phyloP scores from a whole-genome alignment of 2,113 vertebrate species.

The Mesocricetus auratus region DNA sequence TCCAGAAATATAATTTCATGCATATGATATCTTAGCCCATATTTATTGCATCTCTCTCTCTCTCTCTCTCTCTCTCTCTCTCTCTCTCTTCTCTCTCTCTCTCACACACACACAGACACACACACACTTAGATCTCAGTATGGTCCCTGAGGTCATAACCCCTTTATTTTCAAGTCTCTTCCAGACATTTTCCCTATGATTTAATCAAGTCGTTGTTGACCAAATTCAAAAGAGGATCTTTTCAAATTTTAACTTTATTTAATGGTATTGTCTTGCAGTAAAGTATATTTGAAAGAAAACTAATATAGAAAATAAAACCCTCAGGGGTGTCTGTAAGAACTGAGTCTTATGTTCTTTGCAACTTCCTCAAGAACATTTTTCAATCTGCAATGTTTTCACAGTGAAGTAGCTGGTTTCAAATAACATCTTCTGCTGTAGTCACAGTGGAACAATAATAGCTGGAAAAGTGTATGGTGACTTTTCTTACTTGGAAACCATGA shows the following conservation, averaged over 20 bases:
- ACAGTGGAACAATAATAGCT: constrained; percentile 41
- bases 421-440: constrained; percentile 58
- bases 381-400: constrained; percentile 57
- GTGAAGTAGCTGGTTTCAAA: constrained; percentile 42
- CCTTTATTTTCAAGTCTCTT: constrained; percentile 31
- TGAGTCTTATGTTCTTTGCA: constrained; percentile 38
- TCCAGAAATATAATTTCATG: constrained; percentile 42
- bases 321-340: background rate
- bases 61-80: too few species aligned
- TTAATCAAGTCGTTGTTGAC: constrained; percentile 32
- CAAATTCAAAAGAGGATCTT: constrained; percentile 36
- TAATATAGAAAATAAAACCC: constrained; percentile 51
- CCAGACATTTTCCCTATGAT: background rate
- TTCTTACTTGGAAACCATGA: background rate
- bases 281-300: constrained; percentile 60
- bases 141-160: background rate
- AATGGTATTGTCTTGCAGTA: constrained; percentile 52
- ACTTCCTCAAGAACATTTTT: constrained; percentile 60
- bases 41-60: too few species aligned
- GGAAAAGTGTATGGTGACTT: constrained; percentile 15
- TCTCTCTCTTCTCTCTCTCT: too few species aligned
- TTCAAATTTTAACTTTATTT: constrained; percentile 43
- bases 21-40: background rate
- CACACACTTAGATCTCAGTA: background rate
- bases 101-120: background rate